Base-by-base conservation (phyloP, 2,797 vertebrate species). In the Microcaecilia unicolor region DNA sequence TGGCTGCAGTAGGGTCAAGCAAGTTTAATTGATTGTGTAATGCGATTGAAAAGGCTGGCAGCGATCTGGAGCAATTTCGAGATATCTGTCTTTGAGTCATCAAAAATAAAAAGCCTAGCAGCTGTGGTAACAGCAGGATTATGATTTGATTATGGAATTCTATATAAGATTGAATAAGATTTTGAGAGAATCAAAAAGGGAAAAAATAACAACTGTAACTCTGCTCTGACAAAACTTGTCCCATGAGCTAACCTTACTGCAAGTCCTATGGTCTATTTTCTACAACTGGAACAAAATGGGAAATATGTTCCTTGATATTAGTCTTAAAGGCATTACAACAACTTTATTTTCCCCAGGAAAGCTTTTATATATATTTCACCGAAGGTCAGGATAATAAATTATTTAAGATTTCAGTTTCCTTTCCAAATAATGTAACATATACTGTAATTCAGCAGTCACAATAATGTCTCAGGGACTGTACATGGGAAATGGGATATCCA, bases 1-100 rank as follows among this genome's bases (percentile, higher is more conserved):
- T 70, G 58, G 62, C 17, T 18, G 52, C 29, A 45, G 41, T 24
- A 40, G 27, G 48, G 48, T 58, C 46, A 48, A 55, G 41, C 48
- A 64, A 39, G 43, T 64, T 56, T 73, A 55, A 46, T 62, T 63
- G 72, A 64, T 66, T 70, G 52, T 44, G 45, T 58, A 67, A 58
- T 67, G 44, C 51, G 51, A 56, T 63, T 51, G 55, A 55, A 51
- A 61, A 48, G 42, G 38, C 55, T 55, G 37, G 44, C 51, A 50
- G 49, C 41, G 51, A 55, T 60, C 55, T 57, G 35, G 60, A 56
- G 51, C 46, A 64, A 50, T 58, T 41, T 55, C 41, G 58, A 55
- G 50, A 55, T 63, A 74, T 71, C 65, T 71, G 62, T 61, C 53
- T 51, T 64, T 28, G 44, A 55, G 33, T 58, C 48, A 50, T 64